Base-by-base conservation (phyloP, 2,113 vertebrate genomes). In the Phasianus colchicus region DNA sequence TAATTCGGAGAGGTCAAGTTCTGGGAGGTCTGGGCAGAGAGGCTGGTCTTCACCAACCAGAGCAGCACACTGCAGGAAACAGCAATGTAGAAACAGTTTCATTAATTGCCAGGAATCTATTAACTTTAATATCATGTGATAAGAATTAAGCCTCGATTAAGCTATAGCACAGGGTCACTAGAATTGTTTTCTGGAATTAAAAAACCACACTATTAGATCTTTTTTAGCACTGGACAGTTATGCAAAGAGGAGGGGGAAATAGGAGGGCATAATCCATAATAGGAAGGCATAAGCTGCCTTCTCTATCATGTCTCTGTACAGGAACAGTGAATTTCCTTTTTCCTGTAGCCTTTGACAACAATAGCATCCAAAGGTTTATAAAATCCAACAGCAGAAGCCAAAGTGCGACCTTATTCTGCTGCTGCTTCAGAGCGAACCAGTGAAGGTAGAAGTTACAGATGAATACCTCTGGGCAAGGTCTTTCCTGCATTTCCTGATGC, bases 41-140 rank as follows among this genome's bases (percentile, higher is more conserved):
- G 99, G 99, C 98, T 99, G 99, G 98, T 99, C 99, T 99, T 99
- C 99, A 17, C 99, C 99, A 98, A 99, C 99, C 98, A 99, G 98
- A 97, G 99, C 99, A 98, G 99, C 99, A 97, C 99, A 99, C 99
- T 99, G 98, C 52, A 95, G 92, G 89, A 93, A 90, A 86, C 24
- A 81, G 50, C 54, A 94, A 91, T 61, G 83, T 47, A 89, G 63
- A 82, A 94, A 95, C 2, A 54, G 55, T 84, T 95, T 89, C 82
- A 79, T 97, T 95, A 98, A 96, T 94, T 90, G 82, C 76, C 57
- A 95, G 83, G 92, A 96, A 97, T 95, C 88, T 90, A 92, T 95
- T 97, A 96, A 97, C 94, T 75, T 63, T 70, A 96, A 58, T 76
- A 95, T 90, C 95, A 97, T 88, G 91, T 93, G 94, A 97, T 92